Conservation (phyloP, 2,113 vertebrate species). For the Diglossa brunneiventris region DNA sequence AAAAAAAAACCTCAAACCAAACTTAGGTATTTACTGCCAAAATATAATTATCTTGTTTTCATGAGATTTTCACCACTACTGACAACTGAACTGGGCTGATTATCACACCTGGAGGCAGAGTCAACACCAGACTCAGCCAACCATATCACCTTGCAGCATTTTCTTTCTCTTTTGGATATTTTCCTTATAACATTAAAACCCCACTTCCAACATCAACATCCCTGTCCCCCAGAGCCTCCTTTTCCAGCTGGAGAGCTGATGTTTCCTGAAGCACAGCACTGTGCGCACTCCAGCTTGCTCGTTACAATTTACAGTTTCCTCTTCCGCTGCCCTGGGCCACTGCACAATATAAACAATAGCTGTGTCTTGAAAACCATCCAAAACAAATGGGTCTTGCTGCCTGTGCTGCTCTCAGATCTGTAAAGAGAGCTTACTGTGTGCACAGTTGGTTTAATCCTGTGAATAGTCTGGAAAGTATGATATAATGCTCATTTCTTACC, state of each 20-base stretch:
- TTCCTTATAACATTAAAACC: neutral
- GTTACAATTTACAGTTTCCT: constrained; percentile 3
- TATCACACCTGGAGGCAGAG: neutral
- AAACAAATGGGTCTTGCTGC: constrained; percentile 25
- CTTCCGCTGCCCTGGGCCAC: constrained; percentile 8
- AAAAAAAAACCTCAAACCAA: neutral
- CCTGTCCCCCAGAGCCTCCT: neutral
- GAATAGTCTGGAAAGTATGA: constrained; percentile 45
- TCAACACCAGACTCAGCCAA: neutral
- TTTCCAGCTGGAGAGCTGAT: neutral
- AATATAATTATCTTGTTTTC: neutral
- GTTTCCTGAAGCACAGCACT: neutral
- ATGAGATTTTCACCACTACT: neutral
- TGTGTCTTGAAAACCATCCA: constrained; percentile 53
- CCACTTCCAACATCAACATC: neutral
- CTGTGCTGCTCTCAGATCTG: constrained; percentile 24
- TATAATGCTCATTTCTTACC: constrained; percentile 44
- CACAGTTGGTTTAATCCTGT: constrained; percentile 54
- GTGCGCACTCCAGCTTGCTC: neutral
- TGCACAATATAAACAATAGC: constrained; percentile 46
- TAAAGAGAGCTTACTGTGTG: constrained; percentile 19
- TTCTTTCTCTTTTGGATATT: neutral
- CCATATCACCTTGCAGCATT: neutral
- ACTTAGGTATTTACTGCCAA: neutral
- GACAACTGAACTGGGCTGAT: neutral